Evolutionary conservation across 1,140 invertebrate genomes (phyloP), one percentile per base, ranked within the genome.

Genomic region (Agrilus planipennis): DNA sequence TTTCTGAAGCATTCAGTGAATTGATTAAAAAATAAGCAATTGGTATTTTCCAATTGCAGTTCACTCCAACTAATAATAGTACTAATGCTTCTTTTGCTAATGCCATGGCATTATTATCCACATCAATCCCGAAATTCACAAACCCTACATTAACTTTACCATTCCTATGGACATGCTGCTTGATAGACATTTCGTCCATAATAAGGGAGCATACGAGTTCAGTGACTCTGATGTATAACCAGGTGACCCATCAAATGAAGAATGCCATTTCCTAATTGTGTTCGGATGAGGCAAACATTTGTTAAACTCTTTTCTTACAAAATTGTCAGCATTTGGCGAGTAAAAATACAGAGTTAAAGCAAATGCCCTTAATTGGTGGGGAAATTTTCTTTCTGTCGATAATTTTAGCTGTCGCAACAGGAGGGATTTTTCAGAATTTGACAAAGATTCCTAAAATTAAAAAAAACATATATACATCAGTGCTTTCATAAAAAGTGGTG

Each of bases 11-110:
- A 15, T 14, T 39, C 14, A 39, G 9, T 15, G 25, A 23, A 39
- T 39, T 17, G 6, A 39, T 17, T 29, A 39, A 30, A 39, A 39
- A 39, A 52, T 54, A 58, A 15, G 36, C 57, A 12, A 49, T 46
- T 34, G 54, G 54, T 6, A 49, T 39, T 55, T 62, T 58, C 46
- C 52, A 63, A 27, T 42, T 41, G 12, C 44, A 29, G 41, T 62
- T 62, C 17, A 63, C 21, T 5, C 16, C 38, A 34, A 54, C 52
- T 3, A 60, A 11, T 46, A 62, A 51, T 49, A 65, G 57, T 2
- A 60, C 57, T 19, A 62, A 37, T 11, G 50, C 57, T 41, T 61
- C 56, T 42, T 49, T 60, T n/a, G 61, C 60, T 42, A n/a, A n/a
- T n/a, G n/a, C n/a, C n/a, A n/a, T n/a, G n/a, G n/a, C n/a, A n/a